phyloP scores from a whole-genome alignment of 64 coral and sea anemone species.

The Stylophora pistillata region DNA sequence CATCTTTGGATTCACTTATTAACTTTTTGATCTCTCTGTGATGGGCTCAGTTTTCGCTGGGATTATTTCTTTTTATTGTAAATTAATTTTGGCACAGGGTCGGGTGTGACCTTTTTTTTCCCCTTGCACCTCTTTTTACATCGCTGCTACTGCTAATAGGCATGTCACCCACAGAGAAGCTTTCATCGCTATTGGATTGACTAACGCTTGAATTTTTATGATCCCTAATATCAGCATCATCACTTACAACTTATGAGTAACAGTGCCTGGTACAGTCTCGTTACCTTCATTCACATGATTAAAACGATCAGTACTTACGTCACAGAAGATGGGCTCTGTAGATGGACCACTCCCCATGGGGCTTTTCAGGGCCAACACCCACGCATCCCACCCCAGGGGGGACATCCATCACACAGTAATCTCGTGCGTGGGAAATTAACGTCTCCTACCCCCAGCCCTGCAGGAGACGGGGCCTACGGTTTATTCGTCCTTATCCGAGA shows the following conservation, averaged over 20 bases:
- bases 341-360: slow-evolving; percentile 42
- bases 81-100: slow-evolving; percentile 39
- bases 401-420: too few relatives aligned
- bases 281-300: slow-evolving; percentile 41
- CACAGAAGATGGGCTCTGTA: slow-evolving; percentile 37
- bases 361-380: too few relatives aligned
- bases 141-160: slow-evolving; percentile 40
- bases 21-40: slow-evolving; percentile 40
- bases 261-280: background rate
- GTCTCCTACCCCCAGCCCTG: too few relatives aligned
- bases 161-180: slow-evolving; percentile 39
- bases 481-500: too few relatives aligned
- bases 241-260: slow-evolving; percentile 15
- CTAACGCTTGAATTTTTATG: background rate
- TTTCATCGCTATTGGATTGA: slow-evolving; percentile 17
- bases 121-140: slow-evolving; percentile 26
- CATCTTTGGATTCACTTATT: slow-evolving; percentile 49
- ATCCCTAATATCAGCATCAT: background rate
- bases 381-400: too few relatives aligned
- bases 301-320: slow-evolving; percentile 52
- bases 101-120: slow-evolving; percentile 11
- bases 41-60: slow-evolving; percentile 9
- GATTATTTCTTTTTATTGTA: slow-evolving; percentile 40
- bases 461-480: too few relatives aligned
- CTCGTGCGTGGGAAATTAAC: too few relatives aligned